Base-by-base conservation (phyloP, 2,888 invertebrate genomes). In the Hypomecis atomaria region DNA sequence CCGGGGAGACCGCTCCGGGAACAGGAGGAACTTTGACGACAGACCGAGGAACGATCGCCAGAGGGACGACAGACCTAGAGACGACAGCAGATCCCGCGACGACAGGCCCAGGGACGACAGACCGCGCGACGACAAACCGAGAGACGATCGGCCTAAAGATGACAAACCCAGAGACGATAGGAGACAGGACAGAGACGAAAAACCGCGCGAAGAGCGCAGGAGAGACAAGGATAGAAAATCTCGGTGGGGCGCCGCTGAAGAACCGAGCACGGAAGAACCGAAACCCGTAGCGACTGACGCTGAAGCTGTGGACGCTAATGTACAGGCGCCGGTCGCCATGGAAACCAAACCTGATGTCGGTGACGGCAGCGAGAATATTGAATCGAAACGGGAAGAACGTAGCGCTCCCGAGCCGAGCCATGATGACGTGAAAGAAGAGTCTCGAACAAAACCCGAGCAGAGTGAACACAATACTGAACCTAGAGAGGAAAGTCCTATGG, bases 151-250 rank as follows among this genome's bases (percentile, higher is more conserved):
- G 4, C 52, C 69, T 0, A 57, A 48, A 38, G 64, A 62, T 0
- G 61, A 62, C 38, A 62, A 11, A 23, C 34, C 55, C 1, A 33
- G 55, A 5, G 55, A 61, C 0, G 61, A 61, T 0, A 13, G 49
- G 6, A 23, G 23, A 23, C 23, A 23, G 23, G 23, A 23, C 23
- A 23, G 23, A 23, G 23, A 23, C 1, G 23, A 70, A 13, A 62
- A 56, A 9, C 62, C 66, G 10, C 44, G 69, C 7, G 71, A 71
- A 10, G 57, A 71, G 36, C 61, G 56, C 7, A 78, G 83, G 47
- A 79, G 85, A 56, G 89, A 90, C 11, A 88, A 85, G 68, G 92
- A 92, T 62, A 84, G 92, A 38, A 92, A 90, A 62, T 92, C 92
- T 1, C 79, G 92, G 42, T 92, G 92, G 92, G 92, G 92, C 0